These are phyloP conservation scores for Caenorhabditis angaria DNA, from an alignment of 2,888 invertebrate species.

Conservation along the genomic window DNA sequence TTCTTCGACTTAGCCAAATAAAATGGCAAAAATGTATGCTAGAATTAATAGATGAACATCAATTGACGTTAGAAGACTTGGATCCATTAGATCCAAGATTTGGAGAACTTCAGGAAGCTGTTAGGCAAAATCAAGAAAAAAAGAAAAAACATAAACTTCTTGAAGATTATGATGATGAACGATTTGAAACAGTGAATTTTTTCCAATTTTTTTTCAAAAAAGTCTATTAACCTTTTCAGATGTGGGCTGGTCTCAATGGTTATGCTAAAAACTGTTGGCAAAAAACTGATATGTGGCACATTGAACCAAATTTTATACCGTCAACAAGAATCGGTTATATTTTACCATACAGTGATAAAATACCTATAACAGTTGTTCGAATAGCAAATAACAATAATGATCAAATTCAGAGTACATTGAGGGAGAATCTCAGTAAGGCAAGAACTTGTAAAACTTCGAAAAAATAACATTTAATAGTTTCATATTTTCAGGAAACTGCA, in stretches of 20 bases:
- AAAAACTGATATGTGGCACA: conserved; percentile 39
- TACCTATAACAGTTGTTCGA: conserved; percentile 24
- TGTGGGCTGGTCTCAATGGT: conserved; percentile 24
- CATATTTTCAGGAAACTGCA: conserved; percentile 20
- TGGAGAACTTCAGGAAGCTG: conserved; percentile 22
- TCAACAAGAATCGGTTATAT: not conserved
- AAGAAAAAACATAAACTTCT: not conserved
- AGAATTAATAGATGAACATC: conserved; percentile 25
- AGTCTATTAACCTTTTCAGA: conserved; percentile 13
- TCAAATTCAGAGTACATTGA: conserved; percentile 20
- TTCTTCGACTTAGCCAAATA: conserved; percentile 26
- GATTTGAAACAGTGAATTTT: conserved; percentile 21
- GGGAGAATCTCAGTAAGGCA: conserved; percentile 13
- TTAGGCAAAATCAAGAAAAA: conserved; percentile 22
- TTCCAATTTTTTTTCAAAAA: not conserved
- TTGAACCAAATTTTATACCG: conserved; percentile 26
- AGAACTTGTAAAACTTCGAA: not conserved
- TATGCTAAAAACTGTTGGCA: conserved; percentile 28
- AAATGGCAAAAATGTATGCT: conserved; percentile 36
- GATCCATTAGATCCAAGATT: conserved; percentile 35
- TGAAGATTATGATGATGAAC: conserved; percentile 17
- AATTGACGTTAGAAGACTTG: conserved; percentile 31
- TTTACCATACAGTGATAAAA: conserved; percentile 8
- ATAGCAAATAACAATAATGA: conserved; percentile 26
- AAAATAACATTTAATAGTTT: not conserved